phyloP scores from a whole-genome alignment of 2,797 vertebrate species.

The Semaprochilodus insignis region DNA sequence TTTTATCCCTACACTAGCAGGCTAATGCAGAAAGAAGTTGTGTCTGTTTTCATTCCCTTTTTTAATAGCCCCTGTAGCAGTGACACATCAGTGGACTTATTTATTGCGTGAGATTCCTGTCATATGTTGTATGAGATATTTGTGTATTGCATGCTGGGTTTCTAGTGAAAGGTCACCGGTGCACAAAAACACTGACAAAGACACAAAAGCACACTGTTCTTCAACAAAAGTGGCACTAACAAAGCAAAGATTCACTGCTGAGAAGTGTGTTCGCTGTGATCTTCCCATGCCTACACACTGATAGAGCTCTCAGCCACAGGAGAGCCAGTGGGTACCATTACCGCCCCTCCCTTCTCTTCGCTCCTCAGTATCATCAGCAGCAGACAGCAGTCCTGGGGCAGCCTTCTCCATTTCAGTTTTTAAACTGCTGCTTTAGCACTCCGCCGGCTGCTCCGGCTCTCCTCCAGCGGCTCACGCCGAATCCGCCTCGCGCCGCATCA shows the following conservation, averaged over 20 bases:
- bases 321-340: constrained; percentile 31
- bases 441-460: constrained; percentile 24
- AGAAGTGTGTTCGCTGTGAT: neutral
- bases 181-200: too few species aligned
- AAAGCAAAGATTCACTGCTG: neutral
- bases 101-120: too few species aligned
- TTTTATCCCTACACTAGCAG: too few species aligned
- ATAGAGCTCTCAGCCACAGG: constrained; percentile 23
- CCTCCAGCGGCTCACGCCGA: constrained; percentile 34
- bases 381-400: constrained; percentile 55
- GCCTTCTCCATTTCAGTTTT: constrained; percentile 57
- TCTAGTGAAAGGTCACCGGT: too few species aligned
- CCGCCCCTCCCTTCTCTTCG: neutral
- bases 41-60: too few species aligned
- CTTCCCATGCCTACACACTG: neutral
- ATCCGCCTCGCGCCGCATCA: constrained; percentile 47
- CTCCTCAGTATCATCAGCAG: constrained; percentile 48
- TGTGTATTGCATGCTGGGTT: too few species aligned
- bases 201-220: neutral
- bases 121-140: too few species aligned
- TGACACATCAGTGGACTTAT: too few species aligned
- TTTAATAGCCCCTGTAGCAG: too few species aligned
- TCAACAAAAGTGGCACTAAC: neutral
- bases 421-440: constrained; percentile 58
- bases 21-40: too few species aligned